Base-by-base conservation (phyloP, 2,797 vertebrate genomes). In the Lycodopsis pacificus region DNA sequence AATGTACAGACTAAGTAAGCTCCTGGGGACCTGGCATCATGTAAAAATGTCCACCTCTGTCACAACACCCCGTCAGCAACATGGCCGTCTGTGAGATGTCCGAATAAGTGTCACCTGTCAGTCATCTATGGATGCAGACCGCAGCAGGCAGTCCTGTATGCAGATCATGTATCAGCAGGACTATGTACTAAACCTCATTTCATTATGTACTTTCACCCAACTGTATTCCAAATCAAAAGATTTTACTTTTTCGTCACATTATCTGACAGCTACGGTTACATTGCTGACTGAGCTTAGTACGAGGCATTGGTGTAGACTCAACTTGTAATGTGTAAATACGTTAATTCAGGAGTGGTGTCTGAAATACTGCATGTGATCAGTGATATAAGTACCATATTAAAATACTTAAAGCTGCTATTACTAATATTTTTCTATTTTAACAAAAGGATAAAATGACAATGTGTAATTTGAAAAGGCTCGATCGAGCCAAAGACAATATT, bases 1-100 rank as follows among this genome's bases (percentile, higher is more conserved):
- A 5, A 68, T 34, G 40, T 1, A 20, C 34, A 71, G 27, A 32
- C 30, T 25, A 32, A 44, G 4, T 57, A 48, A 69, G 22, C 36
- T 75, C 64, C 34, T 11, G 25, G 40, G 61, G 48, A 65, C 4
- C 51, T 48, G 38, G 12, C 53, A 71, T 65, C 30, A n/a, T 46
- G 61, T 64, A 34, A 64, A 73, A 27, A 14, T 44, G 2, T 38
- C 64, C 48, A 48, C 66, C 65, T 71, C 65, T 74, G 68, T 75
- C 72, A 76, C 67, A 71, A 65, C 64, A 76, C 20, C 57, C 68
- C 40, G 30, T 62, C 65, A 53, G 32, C 27, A 53, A 57, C 53
- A 14, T 8, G 4, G 46, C 66, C 27, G 46, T 64, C 63, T 68
- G 49, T 40, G 68, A 61, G 65, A 42, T 49, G 36, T 62, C 36